Base-by-base conservation (phyloP, 2,888 invertebrate species). In the Stenoptilia bipunctidactyla region DNA sequence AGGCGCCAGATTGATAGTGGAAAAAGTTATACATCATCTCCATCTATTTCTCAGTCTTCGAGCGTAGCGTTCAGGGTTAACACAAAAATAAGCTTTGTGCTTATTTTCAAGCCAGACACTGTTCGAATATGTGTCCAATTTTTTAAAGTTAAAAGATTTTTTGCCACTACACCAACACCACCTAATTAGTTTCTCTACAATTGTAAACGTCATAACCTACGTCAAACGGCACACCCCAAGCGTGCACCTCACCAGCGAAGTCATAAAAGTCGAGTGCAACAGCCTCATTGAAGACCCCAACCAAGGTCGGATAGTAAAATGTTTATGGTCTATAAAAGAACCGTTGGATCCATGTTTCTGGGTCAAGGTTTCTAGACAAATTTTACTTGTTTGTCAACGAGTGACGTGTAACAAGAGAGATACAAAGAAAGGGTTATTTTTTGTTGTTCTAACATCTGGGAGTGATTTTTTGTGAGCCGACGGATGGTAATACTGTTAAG, bases 271-370 rank as follows among this genome's bases (percentile, higher is more conserved):
- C 51, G 63, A 63, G 82, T 82, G 79, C 82, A 83, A 70, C 72
- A 20, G 76, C 77, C 77, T 82, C 71, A 67, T 63, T 79, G n/a
- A 76, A 82, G 72, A 77, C 80, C 79, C 77, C 71, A 73, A 62
- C 52, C 79, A 80, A 82, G 83, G 82, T 74, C 74, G 77, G 76
- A 77, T 80, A 82, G 82, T 82, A 82, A 82, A 83, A 80, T 80
- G 79, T 83, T 82, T 82, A 83, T 83, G 72, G 79, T 61, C 80
- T 76, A 82, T 83, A 83, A 83, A 82, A 70, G 53, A 71, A 66
- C 60, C 74, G 77, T 74, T 75, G 75, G 69, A 66, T 71, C 61
- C 66, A 71, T 75, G 80, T 79, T 77, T 79, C 68, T 79, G 58
- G 82, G 83, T 82, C 83, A 83, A 82, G 83, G 80, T 68, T 77